These are phyloP conservation scores for Palythoa grandis DNA, from an alignment of 92 coral and sea anemone genomes.

Conservation along the genomic window DNA sequence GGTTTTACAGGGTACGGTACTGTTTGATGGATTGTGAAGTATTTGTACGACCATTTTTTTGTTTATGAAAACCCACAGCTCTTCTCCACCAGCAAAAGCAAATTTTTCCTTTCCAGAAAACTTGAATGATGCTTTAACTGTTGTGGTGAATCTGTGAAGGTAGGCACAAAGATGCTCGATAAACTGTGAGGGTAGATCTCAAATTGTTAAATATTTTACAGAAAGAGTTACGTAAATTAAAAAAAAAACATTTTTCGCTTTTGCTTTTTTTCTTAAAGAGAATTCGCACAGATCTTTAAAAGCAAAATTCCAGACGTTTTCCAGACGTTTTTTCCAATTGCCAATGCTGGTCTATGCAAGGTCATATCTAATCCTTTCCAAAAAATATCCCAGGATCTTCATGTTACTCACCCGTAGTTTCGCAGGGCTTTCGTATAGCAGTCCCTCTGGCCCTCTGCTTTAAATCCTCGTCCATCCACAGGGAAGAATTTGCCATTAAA, in stretches of 20 bases:
- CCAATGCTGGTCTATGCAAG: slow-evolving; percentile 13
- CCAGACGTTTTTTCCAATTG: no score
- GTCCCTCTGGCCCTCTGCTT: slow-evolving; percentile 97
- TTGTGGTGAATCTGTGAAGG: slow-evolving; percentile 79
- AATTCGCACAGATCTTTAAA: no score
- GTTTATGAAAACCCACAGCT: slow-evolving; percentile 90
- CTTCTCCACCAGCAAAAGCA: slow-evolving; percentile 96
- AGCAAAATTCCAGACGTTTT: no score
- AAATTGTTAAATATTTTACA: no score
- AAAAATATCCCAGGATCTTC: no score
- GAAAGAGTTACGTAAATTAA: no score
- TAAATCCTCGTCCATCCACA: slow-evolving; percentile 94
- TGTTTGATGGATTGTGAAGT: slow-evolving; percentile 74
- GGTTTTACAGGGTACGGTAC: slow-evolving; percentile 74
- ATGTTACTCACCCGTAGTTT: slow-evolving; percentile 82
- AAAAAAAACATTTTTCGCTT: no score
- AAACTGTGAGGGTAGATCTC: no score
- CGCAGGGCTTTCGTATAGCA: slow-evolving; percentile 89
- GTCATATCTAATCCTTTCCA: no score
- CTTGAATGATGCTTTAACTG: slow-evolving; percentile 82
- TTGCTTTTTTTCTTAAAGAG: no score
- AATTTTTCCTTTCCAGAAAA: slow-evolving; percentile 86
- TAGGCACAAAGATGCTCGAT: no score
- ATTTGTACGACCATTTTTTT: slow-evolving; percentile 77
- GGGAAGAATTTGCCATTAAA: slow-evolving; percentile 81